Evolutionary conservation across 1,140 invertebrate genomes (phyloP).

Genomic region (Bombus ignitus): DNA sequence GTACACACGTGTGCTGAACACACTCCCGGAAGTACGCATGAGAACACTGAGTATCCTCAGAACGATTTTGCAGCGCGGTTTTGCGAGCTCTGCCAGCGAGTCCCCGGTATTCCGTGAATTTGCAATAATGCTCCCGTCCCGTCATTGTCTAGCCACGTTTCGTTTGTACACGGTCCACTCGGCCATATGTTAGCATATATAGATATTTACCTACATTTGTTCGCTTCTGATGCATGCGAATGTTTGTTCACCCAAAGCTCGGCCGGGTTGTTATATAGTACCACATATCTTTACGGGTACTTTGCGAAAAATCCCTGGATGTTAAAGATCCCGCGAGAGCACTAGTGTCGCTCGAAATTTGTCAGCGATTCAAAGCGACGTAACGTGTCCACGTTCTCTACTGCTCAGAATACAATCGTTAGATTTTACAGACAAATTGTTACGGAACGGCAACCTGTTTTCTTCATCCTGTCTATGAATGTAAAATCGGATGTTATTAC

Average conservation of each 20-base stretch:
- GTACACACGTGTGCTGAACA: neutral
- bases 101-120: slow-evolving; percentile 56
- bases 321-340: neutral
- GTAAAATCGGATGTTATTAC: too few relatives aligned
- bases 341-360: neutral
- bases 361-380: neutral
- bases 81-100: slow-evolving; percentile 24
- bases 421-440: too few relatives aligned
- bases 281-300: neutral
- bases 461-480: too few relatives aligned
- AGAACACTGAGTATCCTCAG: slow-evolving; percentile 28
- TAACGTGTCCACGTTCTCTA: too few relatives aligned
- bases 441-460: too few relatives aligned
- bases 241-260: neutral
- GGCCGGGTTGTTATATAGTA: neutral
- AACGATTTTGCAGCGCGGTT: slow-evolving; percentile 50
- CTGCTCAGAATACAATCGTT: neutral
- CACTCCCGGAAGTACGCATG: too few relatives aligned
- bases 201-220: neutral
- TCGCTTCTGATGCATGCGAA: neutral
- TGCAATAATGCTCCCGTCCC: slow-evolving; percentile 53
- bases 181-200: neutral
- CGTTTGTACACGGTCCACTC: slow-evolving; percentile 15
- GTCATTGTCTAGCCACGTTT: slow-evolving; percentile 41
- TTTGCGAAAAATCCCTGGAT: slow-evolving; percentile 9